These are phyloP conservation scores for Halichoerus grypus DNA, from an alignment of 2,113 vertebrate species.

Conservation along the genomic window DNA sequence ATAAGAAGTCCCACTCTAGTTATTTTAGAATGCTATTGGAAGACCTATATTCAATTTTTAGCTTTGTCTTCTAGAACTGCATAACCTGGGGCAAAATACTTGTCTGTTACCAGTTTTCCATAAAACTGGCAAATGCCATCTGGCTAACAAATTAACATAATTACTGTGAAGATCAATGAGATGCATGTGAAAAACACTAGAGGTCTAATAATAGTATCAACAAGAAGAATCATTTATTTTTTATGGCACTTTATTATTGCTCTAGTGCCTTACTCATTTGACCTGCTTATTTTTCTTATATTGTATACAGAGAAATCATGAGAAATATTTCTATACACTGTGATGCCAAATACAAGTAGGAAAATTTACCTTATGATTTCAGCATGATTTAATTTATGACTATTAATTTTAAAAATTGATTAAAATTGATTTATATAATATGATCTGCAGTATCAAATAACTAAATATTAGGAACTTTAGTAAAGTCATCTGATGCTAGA, in stretches of 20 bases:
- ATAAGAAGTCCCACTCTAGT: neutral
- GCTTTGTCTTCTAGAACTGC: constrained; percentile 14
- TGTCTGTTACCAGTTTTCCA: constrained; percentile 50
- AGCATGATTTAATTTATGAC: neutral
- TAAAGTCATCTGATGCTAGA: neutral
- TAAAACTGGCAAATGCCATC: constrained; percentile 43
- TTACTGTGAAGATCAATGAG: constrained; percentile 8
- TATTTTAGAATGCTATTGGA: constrained; percentile 9
- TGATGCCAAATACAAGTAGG: neutral
- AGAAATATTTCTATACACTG: neutral
- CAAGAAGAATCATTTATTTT: neutral
- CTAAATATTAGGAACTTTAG: neutral
- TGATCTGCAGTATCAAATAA: neutral
- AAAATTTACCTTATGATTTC: neutral
- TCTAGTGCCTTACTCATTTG: neutral
- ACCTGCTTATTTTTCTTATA: neutral
- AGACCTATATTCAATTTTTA: constrained; percentile 32
- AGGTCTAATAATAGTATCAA: constrained; percentile 24
- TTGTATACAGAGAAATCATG: neutral
- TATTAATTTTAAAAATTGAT: neutral
- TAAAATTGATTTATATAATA: neutral
- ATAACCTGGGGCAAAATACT: neutral
- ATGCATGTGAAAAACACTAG: constrained; percentile 1
- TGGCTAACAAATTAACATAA: constrained; percentile 61
- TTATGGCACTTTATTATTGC: neutral